Percentiles rank a stretch among this genome's conserved stretches.
phyloP scores from a whole-genome alignment of 2,888 invertebrate species.

The Epinotia bilunana region DNA sequence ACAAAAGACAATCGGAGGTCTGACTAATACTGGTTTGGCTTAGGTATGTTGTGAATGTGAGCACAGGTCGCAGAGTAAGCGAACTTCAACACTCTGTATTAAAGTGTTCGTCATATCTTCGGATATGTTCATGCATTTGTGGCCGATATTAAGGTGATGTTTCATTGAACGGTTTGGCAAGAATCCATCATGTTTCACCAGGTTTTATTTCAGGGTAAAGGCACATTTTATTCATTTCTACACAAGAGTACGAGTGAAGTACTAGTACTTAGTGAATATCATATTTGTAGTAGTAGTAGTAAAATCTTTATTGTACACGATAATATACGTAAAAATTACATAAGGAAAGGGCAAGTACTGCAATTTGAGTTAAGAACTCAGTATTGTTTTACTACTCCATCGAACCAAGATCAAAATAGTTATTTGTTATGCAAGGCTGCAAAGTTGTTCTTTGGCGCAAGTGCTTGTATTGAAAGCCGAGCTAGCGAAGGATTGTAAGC shows the following conservation, averaged over 20 bases:
- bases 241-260: not conserved
- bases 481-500: too few species aligned
- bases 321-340: too few species aligned
- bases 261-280: too few species aligned
- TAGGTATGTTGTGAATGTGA: not conserved
- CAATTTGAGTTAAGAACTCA: too few species aligned
- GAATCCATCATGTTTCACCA: not conserved
- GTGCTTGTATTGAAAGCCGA: too few species aligned
- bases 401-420: too few species aligned
- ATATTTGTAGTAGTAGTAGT: too few species aligned
- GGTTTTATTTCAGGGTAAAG: not conserved
- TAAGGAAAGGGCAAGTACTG: too few species aligned
- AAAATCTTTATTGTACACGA: too few species aligned
- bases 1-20: not conserved
- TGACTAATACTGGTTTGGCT: not conserved
- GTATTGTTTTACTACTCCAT: too few species aligned
- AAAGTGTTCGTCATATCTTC: conserved; percentile 22
- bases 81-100: conserved; percentile 8
- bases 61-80: conserved; percentile 1
- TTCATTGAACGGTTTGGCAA: not conserved
- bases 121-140: conserved; percentile 6
- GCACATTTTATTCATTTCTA: not conserved
- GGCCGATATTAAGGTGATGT: conserved; percentile 6
- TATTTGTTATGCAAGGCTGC: too few species aligned
- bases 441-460: too few species aligned